These are phyloP conservation scores for Chrysochloris asiatica DNA, from an alignment of 2,113 vertebrate genomes.

Conservation along the genomic window DNA sequence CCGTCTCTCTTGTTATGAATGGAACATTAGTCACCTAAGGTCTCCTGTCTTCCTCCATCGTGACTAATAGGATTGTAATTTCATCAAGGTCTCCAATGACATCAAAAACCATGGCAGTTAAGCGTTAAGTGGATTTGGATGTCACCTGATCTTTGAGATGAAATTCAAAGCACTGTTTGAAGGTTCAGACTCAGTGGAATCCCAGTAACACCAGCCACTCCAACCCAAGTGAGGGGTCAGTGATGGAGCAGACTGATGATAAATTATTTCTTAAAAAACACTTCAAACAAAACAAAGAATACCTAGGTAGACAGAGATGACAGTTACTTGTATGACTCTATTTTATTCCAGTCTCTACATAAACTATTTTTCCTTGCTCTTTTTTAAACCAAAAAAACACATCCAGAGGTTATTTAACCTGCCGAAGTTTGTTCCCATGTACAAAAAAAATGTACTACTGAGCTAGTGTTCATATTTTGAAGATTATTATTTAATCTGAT, in stretches of 20 bases:
- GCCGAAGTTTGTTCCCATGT: not conserved
- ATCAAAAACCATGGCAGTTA: constrained; percentile 67
- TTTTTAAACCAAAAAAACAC: not conserved
- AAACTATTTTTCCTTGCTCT: not conserved
- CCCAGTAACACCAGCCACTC: not conserved
- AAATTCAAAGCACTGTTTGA: constrained; percentile 67
- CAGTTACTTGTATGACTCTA: not conserved
- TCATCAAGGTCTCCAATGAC: constrained; percentile 77
- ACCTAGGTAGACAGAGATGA: not conserved
- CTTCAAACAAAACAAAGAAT: constrained; percentile 5
- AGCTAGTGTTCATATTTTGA: not conserved
- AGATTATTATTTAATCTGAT: not conserved
- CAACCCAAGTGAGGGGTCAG: not conserved
- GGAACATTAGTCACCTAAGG: constrained; percentile 74
- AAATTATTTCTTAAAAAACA: constrained; percentile 44
- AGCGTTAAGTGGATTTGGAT: constrained; percentile 68
- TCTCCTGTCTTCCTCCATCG: constrained; percentile 66
- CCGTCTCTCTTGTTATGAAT: constrained; percentile 69
- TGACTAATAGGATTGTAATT: constrained; percentile 82
- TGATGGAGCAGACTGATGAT: not conserved
- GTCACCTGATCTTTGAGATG: constrained; percentile 75
- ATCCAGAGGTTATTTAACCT: not conserved
- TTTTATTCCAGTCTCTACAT: not conserved
- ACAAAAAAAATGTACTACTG: not conserved
- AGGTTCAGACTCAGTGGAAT: not conserved